A percentile compares a stretch with the other conserved stretches of the same genome.
These are phyloP conservation scores for Drosophila sordidapex DNA, from an alignment of 2,888 invertebrate species.

Conservation along the genomic window DNA sequence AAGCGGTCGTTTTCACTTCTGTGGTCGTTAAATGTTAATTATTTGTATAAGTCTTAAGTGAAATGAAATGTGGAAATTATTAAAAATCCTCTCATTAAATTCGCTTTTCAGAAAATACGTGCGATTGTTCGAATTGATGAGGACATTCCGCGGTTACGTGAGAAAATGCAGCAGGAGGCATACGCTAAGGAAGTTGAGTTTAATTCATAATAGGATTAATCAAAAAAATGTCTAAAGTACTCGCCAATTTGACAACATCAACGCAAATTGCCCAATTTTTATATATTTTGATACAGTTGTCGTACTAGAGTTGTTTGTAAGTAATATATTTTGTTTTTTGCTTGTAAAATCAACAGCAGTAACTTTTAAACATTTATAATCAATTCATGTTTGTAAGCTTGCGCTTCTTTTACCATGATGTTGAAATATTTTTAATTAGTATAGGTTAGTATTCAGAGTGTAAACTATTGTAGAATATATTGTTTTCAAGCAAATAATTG, in stretches of 20 bases:
- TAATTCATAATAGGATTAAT: conserved; percentile 72
- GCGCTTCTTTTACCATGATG: conserved; percentile 7
- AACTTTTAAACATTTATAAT: conserved; percentile 2
- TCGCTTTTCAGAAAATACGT: conserved; percentile 91
- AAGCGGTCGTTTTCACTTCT: not conserved
- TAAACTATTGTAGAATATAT: conserved; percentile 35
- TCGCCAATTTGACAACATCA: conserved; percentile 22
- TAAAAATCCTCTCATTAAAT: not conserved
- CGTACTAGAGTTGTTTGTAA: conserved; percentile 19
- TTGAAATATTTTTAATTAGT: conserved; percentile 38
- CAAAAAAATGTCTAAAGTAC: conserved; percentile 21
- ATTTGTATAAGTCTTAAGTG: not conserved
- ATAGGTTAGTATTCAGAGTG: conserved; percentile 25
- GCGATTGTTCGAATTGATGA: conserved; percentile 94
- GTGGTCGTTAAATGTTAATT: not conserved
- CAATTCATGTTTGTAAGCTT: conserved; percentile 16
- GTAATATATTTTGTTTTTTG: conserved; percentile 11
- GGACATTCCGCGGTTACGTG: conserved; percentile 90
- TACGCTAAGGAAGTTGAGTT: conserved; percentile 76
- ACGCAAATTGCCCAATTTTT: conserved; percentile 20
- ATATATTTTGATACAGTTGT: conserved; percentile 31
- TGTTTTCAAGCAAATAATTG: conserved; percentile 8
- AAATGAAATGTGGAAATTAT: not conserved
- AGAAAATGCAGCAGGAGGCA: conserved; percentile 90
- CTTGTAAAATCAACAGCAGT: conserved; percentile 12